phyloP scores from a whole-genome alignment of 2,888 invertebrate species.

The Desoria tigrina region DNA sequence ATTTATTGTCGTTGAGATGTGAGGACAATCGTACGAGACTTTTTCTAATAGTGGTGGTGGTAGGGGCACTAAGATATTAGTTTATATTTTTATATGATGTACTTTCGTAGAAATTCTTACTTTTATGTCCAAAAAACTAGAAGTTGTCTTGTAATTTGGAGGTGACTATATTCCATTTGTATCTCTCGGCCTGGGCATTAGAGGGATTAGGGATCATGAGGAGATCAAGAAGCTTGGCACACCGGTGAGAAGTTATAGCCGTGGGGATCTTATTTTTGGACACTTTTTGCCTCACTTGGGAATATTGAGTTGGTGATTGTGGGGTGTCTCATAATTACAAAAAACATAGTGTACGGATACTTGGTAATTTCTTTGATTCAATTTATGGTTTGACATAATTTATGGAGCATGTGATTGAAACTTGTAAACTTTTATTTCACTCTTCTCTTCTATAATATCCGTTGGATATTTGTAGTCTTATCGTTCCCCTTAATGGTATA shows the following conservation, averaged over 20 bases:
- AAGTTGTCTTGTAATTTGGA: background rate
- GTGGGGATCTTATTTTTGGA: slow-evolving; percentile 24
- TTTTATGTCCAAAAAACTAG: slow-evolving; percentile 22
- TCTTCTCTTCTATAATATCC: background rate
- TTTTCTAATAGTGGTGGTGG: background rate
- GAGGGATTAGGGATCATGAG: slow-evolving; percentile 18
- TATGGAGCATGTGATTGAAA: slow-evolving; percentile 40
- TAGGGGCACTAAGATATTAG: background rate
- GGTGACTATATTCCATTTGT: too few relatives aligned
- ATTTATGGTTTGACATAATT: slow-evolving; percentile 36
- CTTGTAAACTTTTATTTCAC: slow-evolving; percentile 23
- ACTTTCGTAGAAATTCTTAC: slow-evolving; percentile 19
- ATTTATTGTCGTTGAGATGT: background rate
- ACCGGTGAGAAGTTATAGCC: slow-evolving; percentile 16
- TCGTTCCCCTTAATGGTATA: slow-evolving; percentile 12
- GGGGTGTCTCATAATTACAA: slow-evolving; percentile 26
- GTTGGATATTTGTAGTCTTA: background rate
- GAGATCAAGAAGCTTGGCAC: slow-evolving; percentile 23
- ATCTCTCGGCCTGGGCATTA: background rate
- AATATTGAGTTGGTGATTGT: slow-evolving; percentile 14
- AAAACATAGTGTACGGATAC: background rate
- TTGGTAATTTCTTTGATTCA: slow-evolving; percentile 4
- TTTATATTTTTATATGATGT: slow-evolving; percentile 1
- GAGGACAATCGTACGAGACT: slow-evolving; percentile 5
- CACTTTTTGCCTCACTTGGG: slow-evolving; percentile 18